Evolutionary conservation across 2,113 vertebrate species (phyloP).

Genomic region (Tapirus terrestris): DNA sequence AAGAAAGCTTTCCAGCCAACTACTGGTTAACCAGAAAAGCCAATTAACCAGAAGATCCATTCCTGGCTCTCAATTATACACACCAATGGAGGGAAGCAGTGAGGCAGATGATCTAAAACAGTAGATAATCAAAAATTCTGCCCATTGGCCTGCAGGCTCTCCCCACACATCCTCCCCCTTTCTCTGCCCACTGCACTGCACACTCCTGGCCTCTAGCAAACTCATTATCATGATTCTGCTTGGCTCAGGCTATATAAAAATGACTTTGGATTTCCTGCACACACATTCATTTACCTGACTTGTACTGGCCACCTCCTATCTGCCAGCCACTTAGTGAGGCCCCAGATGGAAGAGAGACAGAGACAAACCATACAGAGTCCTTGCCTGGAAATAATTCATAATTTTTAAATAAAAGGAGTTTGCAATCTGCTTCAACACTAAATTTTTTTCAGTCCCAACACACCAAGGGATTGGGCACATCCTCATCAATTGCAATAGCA

Average conservation of each 20-base stretch:
- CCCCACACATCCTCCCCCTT: not conserved
- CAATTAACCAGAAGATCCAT: conserved; percentile 70
- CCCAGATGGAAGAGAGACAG: not conserved
- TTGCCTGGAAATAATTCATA: conserved; percentile 15
- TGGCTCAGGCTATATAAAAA: not conserved
- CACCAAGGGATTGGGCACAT: not conserved
- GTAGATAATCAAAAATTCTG: conserved; percentile 68
- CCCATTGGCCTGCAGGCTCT: not conserved
- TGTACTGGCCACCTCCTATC: not conserved
- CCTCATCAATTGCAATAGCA: not conserved
- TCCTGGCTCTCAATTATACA: conserved; percentile 73
- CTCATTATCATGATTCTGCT: conserved; percentile 26
- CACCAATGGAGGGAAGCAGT: conserved; percentile 52
- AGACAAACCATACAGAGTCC: not conserved
- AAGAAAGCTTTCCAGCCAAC: conserved; percentile 43
- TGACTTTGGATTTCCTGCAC: not conserved
- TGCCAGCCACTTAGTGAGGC: not conserved
- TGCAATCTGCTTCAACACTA: not conserved
- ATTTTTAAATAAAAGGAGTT: not conserved
- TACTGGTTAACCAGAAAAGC: conserved; percentile 68
- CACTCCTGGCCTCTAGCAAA: not conserved
- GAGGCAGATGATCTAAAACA: conserved; percentile 68
- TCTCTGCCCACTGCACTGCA: not conserved
- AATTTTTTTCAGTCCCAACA: not conserved
- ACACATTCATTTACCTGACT: conserved; percentile 18